A percentile compares a stretch with the other conserved stretches of the same genome.
Conservation (phyloP, 2,113 vertebrate genomes). For the Emydocephalus ijimae region DNA sequence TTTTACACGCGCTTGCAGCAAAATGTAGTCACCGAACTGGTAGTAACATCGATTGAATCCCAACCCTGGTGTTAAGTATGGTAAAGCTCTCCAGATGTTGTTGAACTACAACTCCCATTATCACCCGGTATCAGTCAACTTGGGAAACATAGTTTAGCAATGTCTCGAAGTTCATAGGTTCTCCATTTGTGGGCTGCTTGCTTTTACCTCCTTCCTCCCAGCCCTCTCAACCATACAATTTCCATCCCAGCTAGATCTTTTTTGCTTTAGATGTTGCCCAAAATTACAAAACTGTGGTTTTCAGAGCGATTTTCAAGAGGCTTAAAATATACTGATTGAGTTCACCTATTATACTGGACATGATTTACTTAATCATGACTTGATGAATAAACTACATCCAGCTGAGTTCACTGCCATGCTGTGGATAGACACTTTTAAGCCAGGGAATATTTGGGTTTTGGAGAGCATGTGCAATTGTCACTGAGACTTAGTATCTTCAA, state of each 20-base stretch:
- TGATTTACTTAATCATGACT: background rate
- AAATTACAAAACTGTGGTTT: background rate
- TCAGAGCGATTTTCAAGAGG: background rate
- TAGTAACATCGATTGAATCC: no score
- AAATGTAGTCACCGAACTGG: no score
- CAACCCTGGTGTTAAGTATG: background rate
- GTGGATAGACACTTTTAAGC: background rate
- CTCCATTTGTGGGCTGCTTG: background rate
- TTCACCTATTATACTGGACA: background rate
- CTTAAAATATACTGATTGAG: background rate
- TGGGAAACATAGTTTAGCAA: background rate
- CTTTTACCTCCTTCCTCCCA: background rate
- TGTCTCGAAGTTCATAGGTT: background rate
- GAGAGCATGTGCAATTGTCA: background rate
- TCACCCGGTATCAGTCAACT: background rate
- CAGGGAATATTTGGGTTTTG: background rate
- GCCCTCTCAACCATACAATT: background rate
- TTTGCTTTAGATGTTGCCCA: background rate
- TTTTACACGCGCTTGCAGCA: no score
- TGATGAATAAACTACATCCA: background rate
- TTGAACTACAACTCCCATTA: background rate
- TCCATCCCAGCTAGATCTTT: background rate
- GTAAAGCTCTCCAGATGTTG: background rate
- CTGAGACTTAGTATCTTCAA: background rate
- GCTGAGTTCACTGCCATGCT: background rate